A percentile compares a stretch with the other conserved stretches of the same genome.
These are phyloP conservation scores for Pectinophora gossypiella DNA, from an alignment of 1,140 invertebrate genomes.

Conservation along the genomic window DNA sequence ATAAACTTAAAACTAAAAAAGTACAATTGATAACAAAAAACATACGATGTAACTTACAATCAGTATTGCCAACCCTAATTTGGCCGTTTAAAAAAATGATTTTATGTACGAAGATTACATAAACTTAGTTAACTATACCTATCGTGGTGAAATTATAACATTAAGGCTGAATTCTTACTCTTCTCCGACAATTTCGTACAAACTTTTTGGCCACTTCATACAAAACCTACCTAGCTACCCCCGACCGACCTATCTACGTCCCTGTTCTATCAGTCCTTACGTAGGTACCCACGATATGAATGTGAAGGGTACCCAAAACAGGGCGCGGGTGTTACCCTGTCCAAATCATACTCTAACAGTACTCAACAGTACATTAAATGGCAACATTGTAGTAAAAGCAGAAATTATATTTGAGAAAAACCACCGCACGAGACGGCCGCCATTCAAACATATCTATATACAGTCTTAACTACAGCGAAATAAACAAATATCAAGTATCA, in stretches of 20 bases:
- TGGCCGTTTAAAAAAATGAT: neutral
- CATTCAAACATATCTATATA: slow-evolving; percentile 35
- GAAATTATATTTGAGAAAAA: slow-evolving; percentile 11
- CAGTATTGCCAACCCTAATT: neutral
- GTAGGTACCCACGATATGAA: slow-evolving; percentile 47
- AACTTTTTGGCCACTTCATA: slow-evolving; percentile 56
- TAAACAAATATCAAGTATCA: slow-evolving; percentile 47
- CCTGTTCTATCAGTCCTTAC: slow-evolving; percentile 69
- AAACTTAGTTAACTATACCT: neutral
- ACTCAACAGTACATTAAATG: slow-evolving; percentile 27
- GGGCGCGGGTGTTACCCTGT: slow-evolving; percentile 48
- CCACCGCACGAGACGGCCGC: neutral
- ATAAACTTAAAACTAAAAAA: slow-evolving; percentile 29
- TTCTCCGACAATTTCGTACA: slow-evolving; percentile 36
- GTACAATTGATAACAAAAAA: slow-evolving; percentile 30
- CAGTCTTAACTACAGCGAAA: slow-evolving; percentile 54
- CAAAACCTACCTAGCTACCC: slow-evolving; percentile 62
- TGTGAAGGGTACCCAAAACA: slow-evolving; percentile 40
- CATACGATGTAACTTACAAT: slow-evolving; percentile 26
- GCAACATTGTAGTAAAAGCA: slow-evolving; percentile 32
- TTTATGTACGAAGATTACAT: neutral
- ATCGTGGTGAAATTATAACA: neutral
- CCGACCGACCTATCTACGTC: slow-evolving; percentile 45
- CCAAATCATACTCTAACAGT: slow-evolving; percentile 36
- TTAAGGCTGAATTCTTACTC: slow-evolving; percentile 37